Conservation (phyloP, 2,797 vertebrate genomes). For the Melanotaenia maccullochi region DNA sequence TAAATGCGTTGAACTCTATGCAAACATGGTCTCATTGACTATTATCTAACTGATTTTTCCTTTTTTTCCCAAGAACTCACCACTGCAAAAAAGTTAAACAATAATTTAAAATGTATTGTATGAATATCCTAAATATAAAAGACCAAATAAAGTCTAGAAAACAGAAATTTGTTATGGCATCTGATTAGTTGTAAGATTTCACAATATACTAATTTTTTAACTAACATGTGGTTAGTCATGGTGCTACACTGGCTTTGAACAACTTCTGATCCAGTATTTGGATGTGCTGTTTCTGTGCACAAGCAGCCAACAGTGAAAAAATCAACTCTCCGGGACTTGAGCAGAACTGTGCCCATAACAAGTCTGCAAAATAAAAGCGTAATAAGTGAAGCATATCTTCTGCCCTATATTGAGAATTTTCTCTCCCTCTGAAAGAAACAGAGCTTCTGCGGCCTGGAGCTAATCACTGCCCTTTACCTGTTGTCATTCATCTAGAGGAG, state of each 20-base stretch:
- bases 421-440: slow-evolving; percentile 66
- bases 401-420: slow-evolving; percentile 64
- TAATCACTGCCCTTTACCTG: slow-evolving; percentile 79
- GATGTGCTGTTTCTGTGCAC: slow-evolving; percentile 11
- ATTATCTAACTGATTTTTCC: slow-evolving; percentile 40
- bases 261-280: slow-evolving; percentile 16
- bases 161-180: background rate
- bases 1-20: slow-evolving; percentile 2
- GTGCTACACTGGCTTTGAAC: slow-evolving; percentile 19
- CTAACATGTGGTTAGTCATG: slow-evolving; percentile 5
- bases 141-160: background rate
- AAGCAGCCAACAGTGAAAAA: slow-evolving; percentile 19
- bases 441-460: slow-evolving; percentile 65
- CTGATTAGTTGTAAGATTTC: slow-evolving; percentile 23
- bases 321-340: slow-evolving; percentile 35
- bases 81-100: slow-evolving; percentile 39
- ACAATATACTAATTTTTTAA: slow-evolving; percentile 5
- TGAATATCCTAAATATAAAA: background rate
- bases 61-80: slow-evolving; percentile 19
- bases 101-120: slow-evolving; percentile 12
- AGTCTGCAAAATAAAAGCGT: slow-evolving; percentile 52
- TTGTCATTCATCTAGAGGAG: slow-evolving; percentile 74
- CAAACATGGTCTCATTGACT: slow-evolving; percentile 25
- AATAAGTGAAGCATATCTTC: slow-evolving; percentile 73
- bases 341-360: slow-evolving; percentile 48